Evolutionary conservation across 2,888 invertebrate species (phyloP).

Genomic region (Crioceris asparagi): DNA sequence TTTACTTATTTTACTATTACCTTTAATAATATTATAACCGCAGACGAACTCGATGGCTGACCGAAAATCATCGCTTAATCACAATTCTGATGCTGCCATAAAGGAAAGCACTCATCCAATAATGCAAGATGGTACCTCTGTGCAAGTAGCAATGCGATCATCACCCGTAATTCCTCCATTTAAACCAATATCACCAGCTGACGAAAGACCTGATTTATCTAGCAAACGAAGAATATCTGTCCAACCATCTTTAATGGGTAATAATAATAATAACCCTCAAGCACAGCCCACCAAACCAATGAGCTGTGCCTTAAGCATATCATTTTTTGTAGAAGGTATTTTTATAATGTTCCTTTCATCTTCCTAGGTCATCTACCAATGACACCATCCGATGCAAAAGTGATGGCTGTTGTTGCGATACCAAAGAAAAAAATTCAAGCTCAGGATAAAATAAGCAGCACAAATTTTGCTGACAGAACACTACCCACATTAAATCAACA

Average conservation of each 20-base stretch:
- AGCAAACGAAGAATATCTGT: conserved; percentile 13
- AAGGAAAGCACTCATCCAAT: too few relatives aligned
- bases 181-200: conserved; percentile 61
- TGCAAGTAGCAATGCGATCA: conserved; percentile 24
- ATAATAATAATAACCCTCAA: too few relatives aligned
- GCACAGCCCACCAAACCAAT: too few relatives aligned
- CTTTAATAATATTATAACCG: too few relatives aligned
- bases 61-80: too few relatives aligned
- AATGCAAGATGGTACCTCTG: background rate
- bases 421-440: conserved; percentile 24
- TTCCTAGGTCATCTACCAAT: too few relatives aligned
- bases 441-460: conserved; percentile 28
- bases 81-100: too few relatives aligned
- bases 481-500: conserved; percentile 26
- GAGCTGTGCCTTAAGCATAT: too few relatives aligned
- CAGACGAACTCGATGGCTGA: too few relatives aligned
- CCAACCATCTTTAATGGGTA: conserved; percentile 39
- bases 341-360: too few relatives aligned
- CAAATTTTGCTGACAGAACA: conserved; percentile 29
- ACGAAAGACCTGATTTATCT: conserved; percentile 37
- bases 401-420: conserved; percentile 29
- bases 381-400: conserved; percentile 20
- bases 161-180: conserved; percentile 55
- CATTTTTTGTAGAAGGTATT: too few relatives aligned
- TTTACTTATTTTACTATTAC: too few relatives aligned